Base-by-base conservation (phyloP, 2,797 vertebrate species). In the Coracias cyanogaster region DNA sequence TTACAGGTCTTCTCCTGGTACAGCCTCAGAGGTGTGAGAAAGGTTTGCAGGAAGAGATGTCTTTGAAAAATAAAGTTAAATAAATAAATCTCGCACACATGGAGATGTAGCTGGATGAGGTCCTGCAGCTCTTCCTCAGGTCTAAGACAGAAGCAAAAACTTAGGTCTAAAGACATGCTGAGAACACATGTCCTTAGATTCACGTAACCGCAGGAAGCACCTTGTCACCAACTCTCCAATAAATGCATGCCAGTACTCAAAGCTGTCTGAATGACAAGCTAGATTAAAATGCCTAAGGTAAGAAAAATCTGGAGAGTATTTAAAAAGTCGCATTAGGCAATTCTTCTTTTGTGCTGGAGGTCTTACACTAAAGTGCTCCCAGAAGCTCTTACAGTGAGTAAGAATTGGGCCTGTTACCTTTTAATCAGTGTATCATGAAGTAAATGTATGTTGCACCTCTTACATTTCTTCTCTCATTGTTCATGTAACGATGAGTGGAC, bases 401-500 rank as follows among this genome's bases (percentile, higher is more conserved):
- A 54, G 85, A 93, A 92, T 93, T 1, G 0, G 37, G 57, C 39
- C 33, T 21, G 1, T n/a, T 81, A 17, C 33, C 39, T 90, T 94
- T 87, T 82, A 95, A 95, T 90, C 51, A 93, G 86, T 17, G 52
- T 71, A 69, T 79, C 82, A 76, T 71, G 51, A 97, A 93, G 83
- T 54, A 87, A 93, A 87, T 37, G 61, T 46, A n/a, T 16, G 2
- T 46, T 79, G 54, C 33, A 89, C 58, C 20, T 81, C 90, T 76
- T 82, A 60, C 21, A 10, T 93, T 93, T 93, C 74, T 97, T 72
- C n/a, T 93, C 45, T 93, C 71, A 54, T 93, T 94, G 82, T 89
- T 96, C 95, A 49, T 86, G 86, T 69, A 94, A 73, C 96, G 96
- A 96, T 78, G 89, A 94, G 91, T 77, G 85, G 78, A 83, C 15